Conservation (phyloP, 2,888 invertebrate species). For the Oligia latruncula region DNA sequence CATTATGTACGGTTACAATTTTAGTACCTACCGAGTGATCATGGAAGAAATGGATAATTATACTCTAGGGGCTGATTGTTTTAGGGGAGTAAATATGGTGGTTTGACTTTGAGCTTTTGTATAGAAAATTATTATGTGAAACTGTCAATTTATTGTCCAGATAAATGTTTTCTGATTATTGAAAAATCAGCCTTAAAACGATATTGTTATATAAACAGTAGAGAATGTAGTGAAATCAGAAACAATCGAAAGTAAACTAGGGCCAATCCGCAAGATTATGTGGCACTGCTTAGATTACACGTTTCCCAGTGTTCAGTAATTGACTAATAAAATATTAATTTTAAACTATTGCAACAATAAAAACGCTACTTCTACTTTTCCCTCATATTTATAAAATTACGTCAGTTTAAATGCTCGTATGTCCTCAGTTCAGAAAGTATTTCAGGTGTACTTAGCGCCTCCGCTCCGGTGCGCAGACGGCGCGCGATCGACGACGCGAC, state of each 20-base stretch:
- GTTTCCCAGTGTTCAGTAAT: not conserved
- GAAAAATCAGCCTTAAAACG: not conserved
- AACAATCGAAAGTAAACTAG: not conserved
- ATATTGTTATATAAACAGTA: not conserved
- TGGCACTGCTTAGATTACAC: not conserved
- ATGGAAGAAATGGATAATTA: too few relatives aligned
- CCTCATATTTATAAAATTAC: too few relatives aligned
- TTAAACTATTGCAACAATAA: not conserved
- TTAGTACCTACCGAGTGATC: not conserved
- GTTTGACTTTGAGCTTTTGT: not conserved
- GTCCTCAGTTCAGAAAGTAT: constrained; percentile 52
- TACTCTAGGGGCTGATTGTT: not conserved
- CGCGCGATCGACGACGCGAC: constrained; percentile 29
- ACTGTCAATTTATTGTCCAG: not conserved
- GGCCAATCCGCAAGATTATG: not conserved
- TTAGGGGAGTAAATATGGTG: not conserved
- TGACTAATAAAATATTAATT: not conserved
- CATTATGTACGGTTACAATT: not conserved
- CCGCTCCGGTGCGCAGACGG: constrained; percentile 33
- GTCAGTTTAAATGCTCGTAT: constrained; percentile 30
- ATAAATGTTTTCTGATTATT: too few relatives aligned
- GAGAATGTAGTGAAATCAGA: not conserved
- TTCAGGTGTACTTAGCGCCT: constrained; percentile 55
- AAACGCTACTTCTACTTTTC: not conserved
- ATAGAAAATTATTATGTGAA: not conserved